phyloP scores from a whole-genome alignment of 1,140 invertebrate genomes.

The Pseudomyrmex gracilis region DNA sequence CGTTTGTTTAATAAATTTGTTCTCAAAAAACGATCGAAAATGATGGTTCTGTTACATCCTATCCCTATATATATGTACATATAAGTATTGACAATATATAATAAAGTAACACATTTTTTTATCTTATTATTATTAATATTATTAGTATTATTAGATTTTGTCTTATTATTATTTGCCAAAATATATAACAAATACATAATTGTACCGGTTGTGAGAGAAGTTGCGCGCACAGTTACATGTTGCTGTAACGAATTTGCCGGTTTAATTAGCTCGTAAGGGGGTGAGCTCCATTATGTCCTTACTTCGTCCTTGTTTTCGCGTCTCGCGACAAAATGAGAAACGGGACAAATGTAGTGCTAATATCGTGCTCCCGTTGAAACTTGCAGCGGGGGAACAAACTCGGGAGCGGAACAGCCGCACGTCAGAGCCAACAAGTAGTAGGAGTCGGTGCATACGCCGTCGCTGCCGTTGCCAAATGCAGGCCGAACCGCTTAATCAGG shows the following conservation, averaged over 20 bases:
- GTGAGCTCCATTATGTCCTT: constrained; percentile 49
- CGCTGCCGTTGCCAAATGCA: constrained; percentile 69
- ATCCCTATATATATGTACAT: no score
- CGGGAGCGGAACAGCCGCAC: constrained; percentile 15
- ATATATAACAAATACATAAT: constrained; percentile 23
- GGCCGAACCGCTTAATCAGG: constrained; percentile 69
- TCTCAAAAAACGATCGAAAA: neutral
- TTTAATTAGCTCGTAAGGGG: constrained; percentile 62
- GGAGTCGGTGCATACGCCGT: constrained; percentile 53
- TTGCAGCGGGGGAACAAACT: constrained; percentile 41
- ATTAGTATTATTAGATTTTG: no score
- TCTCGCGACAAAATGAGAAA: constrained; percentile 51
- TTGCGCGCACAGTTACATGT: constrained; percentile 4
- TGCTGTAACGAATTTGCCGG: constrained; percentile 40
- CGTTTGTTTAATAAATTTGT: no score
- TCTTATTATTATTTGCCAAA: neutral
- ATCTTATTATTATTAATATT: neutral
- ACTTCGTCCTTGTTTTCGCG: constrained; percentile 51
- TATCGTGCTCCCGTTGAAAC: constrained; percentile 52
- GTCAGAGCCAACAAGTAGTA: constrained; percentile 67
- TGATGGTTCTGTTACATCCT: neutral
- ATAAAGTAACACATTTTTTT: neutral
- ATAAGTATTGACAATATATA: neutral
- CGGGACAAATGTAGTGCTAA: constrained; percentile 48
- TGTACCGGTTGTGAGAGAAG: constrained; percentile 5